Evolutionary conservation across 37 sponge, comb jelly and placozoan genomes (phyloP), one percentile per base, ranked within the genome.

Genomic region (Beroe ovata): DNA sequence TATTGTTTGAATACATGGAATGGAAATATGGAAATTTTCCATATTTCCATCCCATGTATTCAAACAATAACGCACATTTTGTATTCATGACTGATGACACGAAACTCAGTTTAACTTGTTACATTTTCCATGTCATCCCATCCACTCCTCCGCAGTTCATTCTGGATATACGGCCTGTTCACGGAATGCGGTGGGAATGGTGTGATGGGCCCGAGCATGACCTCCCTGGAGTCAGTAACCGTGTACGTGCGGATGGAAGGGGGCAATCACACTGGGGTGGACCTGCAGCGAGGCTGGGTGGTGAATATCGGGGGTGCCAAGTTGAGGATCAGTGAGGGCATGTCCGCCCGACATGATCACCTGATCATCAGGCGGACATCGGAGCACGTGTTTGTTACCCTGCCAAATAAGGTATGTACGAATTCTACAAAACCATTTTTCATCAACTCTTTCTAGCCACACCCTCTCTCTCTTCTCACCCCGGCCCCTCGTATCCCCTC

Each of bases 161-260:
- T 77, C 84, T 77, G 84, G 84, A 77, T 77, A n/a, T 77, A 77
- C 54, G 84, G 84, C n/a, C 22, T 77, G 47, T 36, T 77, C 38
- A 42, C 16, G 28, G 84, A 77, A 25, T 77, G 84, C 33, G 84
- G 84, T 36, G 84, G 84, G n/a, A 35, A 35, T 8, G 38, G 38
- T n/a, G 33, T 21, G 6, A 1, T n/a, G 23, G 84, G 84, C 1
- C 84, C 84, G 1, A 77, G 84, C 21, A 42, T 77, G 36, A 77
- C 36, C 2, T 42, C 84, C 47, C 42, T 77, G 84, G 84, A 77
- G 4, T 77, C 84, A 6, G 28, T 77, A 21, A 77, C 84, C 25
- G 41, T 77, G 54, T 77, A 77, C 54, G 42, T n/a, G 26, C 1
- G 41, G 84, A n/a, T 6, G 28, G 84, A 14, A 69, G 54, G 33